Conservation (phyloP, 1,140 invertebrate genomes). For the Pseudomyrmex dendroicus region DNA sequence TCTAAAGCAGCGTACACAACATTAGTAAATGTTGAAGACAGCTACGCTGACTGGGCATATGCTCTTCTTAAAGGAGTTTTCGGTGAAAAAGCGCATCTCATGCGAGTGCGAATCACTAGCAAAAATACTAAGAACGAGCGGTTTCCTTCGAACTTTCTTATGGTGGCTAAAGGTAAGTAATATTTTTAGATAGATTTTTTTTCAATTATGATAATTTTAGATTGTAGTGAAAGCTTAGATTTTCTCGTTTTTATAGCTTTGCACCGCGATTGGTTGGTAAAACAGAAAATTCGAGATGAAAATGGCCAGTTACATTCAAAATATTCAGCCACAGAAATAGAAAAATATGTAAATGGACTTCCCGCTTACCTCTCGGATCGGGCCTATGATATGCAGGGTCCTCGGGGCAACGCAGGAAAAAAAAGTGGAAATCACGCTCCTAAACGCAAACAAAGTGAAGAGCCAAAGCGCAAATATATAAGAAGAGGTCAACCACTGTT, state of each 20-base stretch:
- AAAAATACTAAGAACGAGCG: neutral
- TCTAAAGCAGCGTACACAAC: neutral
- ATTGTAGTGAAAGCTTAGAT: neutral
- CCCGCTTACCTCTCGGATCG: constrained; percentile 29
- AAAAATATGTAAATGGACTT: constrained; percentile 14
- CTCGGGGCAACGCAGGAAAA: neutral
- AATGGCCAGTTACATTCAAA: constrained; percentile 9
- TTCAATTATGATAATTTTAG: constrained; percentile 21
- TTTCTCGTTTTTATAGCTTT: neutral
- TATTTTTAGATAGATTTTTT: neutral
- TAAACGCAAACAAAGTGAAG: neutral
- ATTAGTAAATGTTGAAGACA: constrained; percentile 12
- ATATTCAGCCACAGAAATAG: constrained; percentile 2
- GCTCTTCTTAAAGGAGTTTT: constrained; percentile 30
- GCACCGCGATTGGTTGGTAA: constrained; percentile 1
- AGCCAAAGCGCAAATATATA: too few relatives aligned
- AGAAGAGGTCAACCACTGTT: too few relatives aligned
- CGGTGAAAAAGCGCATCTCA: constrained; percentile 5
- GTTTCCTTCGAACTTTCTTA: constrained; percentile 14
- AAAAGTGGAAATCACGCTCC: neutral
- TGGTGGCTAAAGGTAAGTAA: constrained; percentile 13
- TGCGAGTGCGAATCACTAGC: neutral
- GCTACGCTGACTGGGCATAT: constrained; percentile 25
- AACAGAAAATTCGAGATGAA: neutral
- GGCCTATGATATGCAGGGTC: constrained; percentile 18